Conservation (phyloP, 2,797 vertebrate genomes). For the Leptoclinus maculatus region DNA sequence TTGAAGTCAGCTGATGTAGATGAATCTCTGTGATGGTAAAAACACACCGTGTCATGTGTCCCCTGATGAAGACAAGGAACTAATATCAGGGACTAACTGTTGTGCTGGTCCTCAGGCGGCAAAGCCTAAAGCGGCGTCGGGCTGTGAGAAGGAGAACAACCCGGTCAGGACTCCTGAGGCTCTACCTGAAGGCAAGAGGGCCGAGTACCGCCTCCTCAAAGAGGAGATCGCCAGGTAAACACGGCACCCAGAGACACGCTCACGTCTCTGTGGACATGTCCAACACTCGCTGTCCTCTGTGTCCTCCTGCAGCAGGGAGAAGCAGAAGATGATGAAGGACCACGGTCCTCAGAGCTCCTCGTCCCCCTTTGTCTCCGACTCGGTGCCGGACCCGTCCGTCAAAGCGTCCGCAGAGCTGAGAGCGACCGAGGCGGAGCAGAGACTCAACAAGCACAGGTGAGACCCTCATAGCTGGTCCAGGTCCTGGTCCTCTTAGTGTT, state of each 20-base stretch:
- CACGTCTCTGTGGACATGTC: neutral
- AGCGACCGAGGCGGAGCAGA: constrained; percentile 87
- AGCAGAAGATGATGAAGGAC: constrained; percentile 87
- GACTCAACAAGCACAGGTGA: constrained; percentile 91
- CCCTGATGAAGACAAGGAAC: too few species aligned
- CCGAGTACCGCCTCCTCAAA: constrained; percentile 90
- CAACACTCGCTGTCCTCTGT: neutral
- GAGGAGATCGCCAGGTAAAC: constrained; percentile 92
- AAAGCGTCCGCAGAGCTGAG: constrained; percentile 82
- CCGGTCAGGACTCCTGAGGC: constrained; percentile 90
- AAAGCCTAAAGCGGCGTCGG: constrained; percentile 89
- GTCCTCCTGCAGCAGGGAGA: constrained; percentile 86
- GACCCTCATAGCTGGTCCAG: neutral
- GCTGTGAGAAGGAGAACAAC: constrained; percentile 96
- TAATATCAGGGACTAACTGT: too few species aligned
- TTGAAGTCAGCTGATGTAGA: too few species aligned
- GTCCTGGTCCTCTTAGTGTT: neutral
- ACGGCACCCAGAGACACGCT: neutral
- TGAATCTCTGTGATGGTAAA: too few species aligned
- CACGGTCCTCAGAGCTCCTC: constrained; percentile 74
- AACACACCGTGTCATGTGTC: too few species aligned
- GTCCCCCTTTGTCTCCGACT: constrained; percentile 81
- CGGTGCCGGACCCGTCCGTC: constrained; percentile 77
- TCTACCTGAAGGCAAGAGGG: constrained; percentile 89
- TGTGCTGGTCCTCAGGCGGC: constrained; percentile 83